Evolutionary conservation across 2,888 invertebrate species (phyloP), one percentile per base, ranked within the genome.

Genomic region (Andricus curvator): DNA sequence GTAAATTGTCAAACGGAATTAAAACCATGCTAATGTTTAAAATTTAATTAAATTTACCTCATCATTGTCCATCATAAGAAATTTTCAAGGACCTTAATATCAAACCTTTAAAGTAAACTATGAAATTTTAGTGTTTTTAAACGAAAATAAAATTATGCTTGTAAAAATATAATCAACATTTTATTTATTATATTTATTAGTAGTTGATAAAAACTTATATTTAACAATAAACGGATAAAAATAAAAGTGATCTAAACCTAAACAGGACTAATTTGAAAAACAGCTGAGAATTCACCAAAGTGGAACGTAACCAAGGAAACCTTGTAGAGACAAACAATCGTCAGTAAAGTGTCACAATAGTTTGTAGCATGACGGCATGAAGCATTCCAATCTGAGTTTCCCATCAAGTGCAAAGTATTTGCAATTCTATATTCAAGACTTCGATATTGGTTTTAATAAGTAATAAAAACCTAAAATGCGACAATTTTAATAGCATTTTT

Each of bases 291-390:
- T 33, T n/a, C n/a, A 70, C 11, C 29, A 56, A 74, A 74, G 33
- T 56, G 74, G 20, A 74, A 6, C 74, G 74, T 74, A 33, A 56
- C 74, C 74, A 74, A 51, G 74, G 74, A 15, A n/a, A 74, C 74
- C n/a, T 29, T 33, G 11, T 33, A 62, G 4, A 22, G 51, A 13
- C 74, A 74, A 74, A 74, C 74, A 74, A 56, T 56, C 3, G 20
- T n/a, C 11, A 41, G 37, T 44, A 25, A 64, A 29, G 25, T 64
- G 25, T 17, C 25, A 64, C 62, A 64, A 15, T 29, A 64, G 62
- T 64, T 64, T 29, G 62, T 29, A 13, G 25, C 15, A 29, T 64
- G 15, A 64, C 29, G 25, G 5, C 25, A 44, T 15, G 15, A 15
- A 44, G 15, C 22, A 25, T 64, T 64, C 62, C 8, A 29, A 64